Evolutionary conservation across 2,113 vertebrate species (phyloP), one percentile per base, ranked within the genome.

Genomic region (Bucco capensis): DNA sequence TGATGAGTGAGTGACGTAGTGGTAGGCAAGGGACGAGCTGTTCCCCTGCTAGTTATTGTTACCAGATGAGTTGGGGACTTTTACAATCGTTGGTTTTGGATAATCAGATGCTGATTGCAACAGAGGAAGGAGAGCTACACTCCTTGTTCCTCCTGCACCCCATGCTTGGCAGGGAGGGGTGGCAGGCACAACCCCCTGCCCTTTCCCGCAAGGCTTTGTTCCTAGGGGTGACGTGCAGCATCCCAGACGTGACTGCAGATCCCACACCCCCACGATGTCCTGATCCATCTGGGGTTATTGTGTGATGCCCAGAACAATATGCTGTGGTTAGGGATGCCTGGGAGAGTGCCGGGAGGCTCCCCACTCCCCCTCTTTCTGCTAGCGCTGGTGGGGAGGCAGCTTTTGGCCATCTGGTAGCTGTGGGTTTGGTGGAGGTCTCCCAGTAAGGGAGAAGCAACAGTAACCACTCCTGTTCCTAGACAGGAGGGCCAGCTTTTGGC

Each of bases 251-350:
- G 90, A 94, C 77, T 86, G 61, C 1, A 7, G 71, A 35, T 96
- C 89, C 77, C 80, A 84, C 86, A 40, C 86, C 81, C 88, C 77
- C 28, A 7, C 8, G 5, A 86, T 0, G 77, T 17, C 73, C 88
- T 35, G 81, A 92, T 88, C 84, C 4, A 2, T 65, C 80, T 82
- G 80, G 80, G 90, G 77, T 30, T 92, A 90, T 88, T 96, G 88
- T 88, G 72, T 0, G 67, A 25, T 94, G 93, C 85, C 89, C 88
- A 89, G 88, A 94, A 94, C 95, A 95, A 95, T 94, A 51, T 81
- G 77, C 21, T 94, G 95, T 90, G 95, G 92, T 96, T 90, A 91
- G 54, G 78, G 75, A 93, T 38, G 91, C 81, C 78, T 94, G 94
- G 89, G 93, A 94, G 89, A 93, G 87, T 0, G 25, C 89, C 1